A percentile compares a stretch with the other conserved stretches of the same genome.
Evolutionary conservation across 2,888 invertebrate genomes (phyloP).

Genomic region (Zygogramma bicolorata): DNA sequence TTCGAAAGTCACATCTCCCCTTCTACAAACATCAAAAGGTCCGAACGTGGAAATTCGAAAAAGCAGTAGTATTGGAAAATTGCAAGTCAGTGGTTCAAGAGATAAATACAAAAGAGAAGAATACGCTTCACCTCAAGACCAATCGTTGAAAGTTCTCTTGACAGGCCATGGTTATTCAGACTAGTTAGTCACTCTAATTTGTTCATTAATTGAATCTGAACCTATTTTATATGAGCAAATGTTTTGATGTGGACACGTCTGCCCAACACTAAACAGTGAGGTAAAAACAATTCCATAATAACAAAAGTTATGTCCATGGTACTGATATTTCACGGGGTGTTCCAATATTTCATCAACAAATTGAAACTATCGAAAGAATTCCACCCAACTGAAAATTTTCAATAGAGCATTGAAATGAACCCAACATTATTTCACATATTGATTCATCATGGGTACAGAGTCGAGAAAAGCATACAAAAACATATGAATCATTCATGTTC

Average conservation of each 20-base stretch:
- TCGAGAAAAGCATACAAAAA: no score
- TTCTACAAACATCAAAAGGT: slow-evolving; percentile 66
- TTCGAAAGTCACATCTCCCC: slow-evolving; percentile 75
- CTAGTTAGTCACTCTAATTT: not conserved
- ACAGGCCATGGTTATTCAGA: slow-evolving; percentile 64
- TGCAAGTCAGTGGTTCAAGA: slow-evolving; percentile 54
- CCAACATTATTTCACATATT: no score
- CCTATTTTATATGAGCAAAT: not conserved
- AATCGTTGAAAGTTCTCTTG: slow-evolving; percentile 59
- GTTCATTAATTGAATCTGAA: not conserved
- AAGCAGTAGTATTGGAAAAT: slow-evolving; percentile 64
- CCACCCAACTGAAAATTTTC: no score
- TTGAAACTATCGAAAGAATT: no score
- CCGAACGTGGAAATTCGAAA: slow-evolving; percentile 63
- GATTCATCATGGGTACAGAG: no score
- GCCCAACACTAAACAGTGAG: not conserved
- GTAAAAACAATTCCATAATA: not conserved
- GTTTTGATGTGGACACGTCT: not conserved
- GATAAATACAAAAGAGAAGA: slow-evolving; percentile 59
- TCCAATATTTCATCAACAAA: no score
- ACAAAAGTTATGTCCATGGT: not conserved
- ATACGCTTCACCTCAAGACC: slow-evolving; percentile 55
- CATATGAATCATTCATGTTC: no score
- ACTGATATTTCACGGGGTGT: no score
- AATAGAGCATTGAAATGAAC: no score